Percentiles rank a stretch among this genome's conserved stretches.
phyloP scores from a whole-genome alignment of 2,797 vertebrate species.

The Melanotaenia boesemani region DNA sequence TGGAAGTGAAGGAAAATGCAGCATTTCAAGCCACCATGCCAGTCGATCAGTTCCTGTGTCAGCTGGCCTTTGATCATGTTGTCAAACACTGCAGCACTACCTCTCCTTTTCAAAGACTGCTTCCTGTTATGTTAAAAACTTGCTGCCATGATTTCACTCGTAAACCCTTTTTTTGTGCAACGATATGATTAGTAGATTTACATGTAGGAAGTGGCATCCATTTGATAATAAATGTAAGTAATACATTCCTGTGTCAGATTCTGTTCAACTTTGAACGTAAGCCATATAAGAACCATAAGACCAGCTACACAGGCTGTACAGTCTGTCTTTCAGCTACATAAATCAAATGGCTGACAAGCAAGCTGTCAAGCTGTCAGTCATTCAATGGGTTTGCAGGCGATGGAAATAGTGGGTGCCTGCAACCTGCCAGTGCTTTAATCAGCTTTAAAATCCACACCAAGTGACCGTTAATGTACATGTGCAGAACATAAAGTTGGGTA shows the following conservation, averaged over 20 bases:
- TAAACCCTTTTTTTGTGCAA: not conserved
- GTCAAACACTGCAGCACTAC: constrained; percentile 16
- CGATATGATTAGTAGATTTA: not conserved
- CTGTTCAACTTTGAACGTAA: not conserved
- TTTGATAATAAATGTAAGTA: too few species aligned
- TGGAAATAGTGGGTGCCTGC: not conserved
- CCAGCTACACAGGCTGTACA: not conserved
- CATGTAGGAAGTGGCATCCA: not conserved
- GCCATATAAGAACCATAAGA: not conserved
- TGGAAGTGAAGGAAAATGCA: constrained; percentile 23
- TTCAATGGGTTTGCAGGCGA: constrained; percentile 8
- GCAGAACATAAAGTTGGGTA: not conserved
- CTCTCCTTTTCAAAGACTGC: not conserved
- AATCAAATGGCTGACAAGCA: constrained; percentile 10
- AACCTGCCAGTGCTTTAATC: not conserved
- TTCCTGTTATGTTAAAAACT: not conserved
- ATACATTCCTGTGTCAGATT: constrained; percentile 24
- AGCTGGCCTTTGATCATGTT: constrained; percentile 6
- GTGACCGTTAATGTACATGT: not conserved
- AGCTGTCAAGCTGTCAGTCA: constrained; percentile 16
- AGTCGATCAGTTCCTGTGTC: constrained; percentile 26
- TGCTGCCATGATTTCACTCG: not conserved
- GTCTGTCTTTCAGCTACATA: not conserved
- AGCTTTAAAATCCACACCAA: not conserved
- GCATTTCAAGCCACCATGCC: constrained; percentile 41